Conservation (phyloP, 2,113 vertebrate genomes). For the Pycnonotus jocosus region DNA sequence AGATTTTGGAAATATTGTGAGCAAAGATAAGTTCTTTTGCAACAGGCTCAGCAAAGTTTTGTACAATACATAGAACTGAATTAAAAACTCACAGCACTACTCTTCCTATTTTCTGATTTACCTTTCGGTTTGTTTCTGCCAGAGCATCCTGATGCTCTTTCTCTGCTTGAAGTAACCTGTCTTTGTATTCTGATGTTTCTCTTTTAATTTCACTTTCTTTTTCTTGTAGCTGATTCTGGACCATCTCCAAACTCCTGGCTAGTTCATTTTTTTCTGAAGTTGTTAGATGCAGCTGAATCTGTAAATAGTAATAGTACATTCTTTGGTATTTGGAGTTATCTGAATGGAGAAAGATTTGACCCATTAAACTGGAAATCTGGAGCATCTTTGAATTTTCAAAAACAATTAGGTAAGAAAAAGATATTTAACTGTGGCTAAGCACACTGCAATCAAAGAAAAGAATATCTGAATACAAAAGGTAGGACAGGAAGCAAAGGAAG, state of each 20-base stretch:
- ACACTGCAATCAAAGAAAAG: not conserved
- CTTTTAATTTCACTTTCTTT: conserved; percentile 53
- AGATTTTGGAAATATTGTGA: not conserved
- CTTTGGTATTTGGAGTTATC: not conserved
- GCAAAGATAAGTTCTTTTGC: not conserved
- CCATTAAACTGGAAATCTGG: not conserved
- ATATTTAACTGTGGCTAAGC: not conserved
- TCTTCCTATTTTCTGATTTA: not conserved
- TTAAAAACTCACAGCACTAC: not conserved
- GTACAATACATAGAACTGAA: not conserved
- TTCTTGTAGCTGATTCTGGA: conserved; percentile 53
- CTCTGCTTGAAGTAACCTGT: conserved; percentile 55
- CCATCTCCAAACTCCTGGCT: conserved; percentile 14
- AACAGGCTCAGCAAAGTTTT: not conserved
- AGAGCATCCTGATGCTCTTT: conserved; percentile 21
- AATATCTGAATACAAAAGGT: not conserved
- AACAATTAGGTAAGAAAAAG: not conserved
- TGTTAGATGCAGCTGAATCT: conserved; percentile 62
- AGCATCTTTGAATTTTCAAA: not conserved
- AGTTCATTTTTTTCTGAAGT: conserved; percentile 60
- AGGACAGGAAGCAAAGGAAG: not conserved
- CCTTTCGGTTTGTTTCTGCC: conserved; percentile 30
- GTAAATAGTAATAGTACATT: not conserved
- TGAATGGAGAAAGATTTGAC: not conserved
- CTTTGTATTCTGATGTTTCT: conserved; percentile 53